Base-by-base conservation (phyloP, 2,888 invertebrate species). In the Apomyelois bistriatella region DNA sequence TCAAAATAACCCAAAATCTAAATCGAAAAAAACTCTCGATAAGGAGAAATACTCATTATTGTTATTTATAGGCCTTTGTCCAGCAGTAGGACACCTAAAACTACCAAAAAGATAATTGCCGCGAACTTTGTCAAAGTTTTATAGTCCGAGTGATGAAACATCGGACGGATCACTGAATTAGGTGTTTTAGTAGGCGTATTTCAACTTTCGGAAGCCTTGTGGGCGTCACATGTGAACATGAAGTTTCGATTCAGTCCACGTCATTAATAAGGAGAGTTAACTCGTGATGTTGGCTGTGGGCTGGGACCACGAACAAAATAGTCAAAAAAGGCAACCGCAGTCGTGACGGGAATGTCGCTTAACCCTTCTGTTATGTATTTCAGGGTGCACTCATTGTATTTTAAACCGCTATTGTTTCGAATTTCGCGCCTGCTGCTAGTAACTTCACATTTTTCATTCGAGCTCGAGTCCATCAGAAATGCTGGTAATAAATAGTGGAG, bases 291-390 rank as follows among this genome's bases (percentile, higher is more conserved):
- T 65, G 72, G 64, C 63, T 60, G 59, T 53, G 60, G 63, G 58
- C 52, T 68, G 62, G 61, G 61, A 59, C 66, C 74, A 68, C 75
- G 72, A 76, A 79, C 82, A 79, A 85, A 85, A 83, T 80, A 85
- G 81, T 83, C 85, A 73, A 85, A 87, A 86, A 85, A 86, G 86
- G 86, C 76, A 78, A 78, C 71, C 74, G 73, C 78, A 73, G 69
- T 87, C 88, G 89, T 89, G 89, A 86, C 85, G 80, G 82, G 88
- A 88, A 88, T 86, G 83, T 82, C 76, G 22, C 22, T n/a, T n/a
- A n/a, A n/a, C n/a, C n/a, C n/a, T 69, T 76, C 68, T 69, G 79
- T 76, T 81, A 78, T 81, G 82, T 81, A 79, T 84, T 84, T 82
- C 75, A 77, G 85, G 64, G 73, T 77, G 79, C 80, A 80, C 82